Conservation (phyloP, 2,888 invertebrate species). For the Agonum fuliginosum region DNA sequence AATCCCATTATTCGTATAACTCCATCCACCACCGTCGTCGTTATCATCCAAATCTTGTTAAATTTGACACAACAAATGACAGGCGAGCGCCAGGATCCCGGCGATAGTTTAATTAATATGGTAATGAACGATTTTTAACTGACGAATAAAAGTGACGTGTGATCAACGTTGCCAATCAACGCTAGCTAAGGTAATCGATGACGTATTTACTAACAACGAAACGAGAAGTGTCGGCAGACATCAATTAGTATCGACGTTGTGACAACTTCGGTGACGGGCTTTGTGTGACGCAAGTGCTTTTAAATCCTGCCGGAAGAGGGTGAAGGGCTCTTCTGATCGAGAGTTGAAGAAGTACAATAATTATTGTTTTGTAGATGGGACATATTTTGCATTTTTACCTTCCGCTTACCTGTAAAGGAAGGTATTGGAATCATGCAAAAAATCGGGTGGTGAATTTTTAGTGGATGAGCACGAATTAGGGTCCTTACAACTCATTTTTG, state of each 20-base stretch:
- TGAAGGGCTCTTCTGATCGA: not conserved
- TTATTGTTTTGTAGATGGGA: slow-evolving; percentile 2
- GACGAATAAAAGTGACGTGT: slow-evolving; percentile 39
- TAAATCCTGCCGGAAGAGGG: slow-evolving; percentile 29
- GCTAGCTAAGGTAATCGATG: slow-evolving; percentile 52
- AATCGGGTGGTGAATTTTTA: no score
- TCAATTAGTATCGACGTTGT: slow-evolving; percentile 57
- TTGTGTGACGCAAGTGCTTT: slow-evolving; percentile 41
- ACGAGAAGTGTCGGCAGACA: slow-evolving; percentile 38
- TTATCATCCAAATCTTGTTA: slow-evolving; percentile 5
- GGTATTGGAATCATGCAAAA: no score
- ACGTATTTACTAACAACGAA: slow-evolving; percentile 30
- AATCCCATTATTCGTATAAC: not conserved
- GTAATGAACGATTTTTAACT: slow-evolving; percentile 32
- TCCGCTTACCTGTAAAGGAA: no score
- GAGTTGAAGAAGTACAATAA: not conserved
- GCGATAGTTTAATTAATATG: slow-evolving; percentile 47
- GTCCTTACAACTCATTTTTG: no score
- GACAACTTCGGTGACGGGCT: slow-evolving; percentile 39
- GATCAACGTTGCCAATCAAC: slow-evolving; percentile 17
- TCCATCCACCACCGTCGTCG: no score
- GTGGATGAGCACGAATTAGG: no score
- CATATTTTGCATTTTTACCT: no score
- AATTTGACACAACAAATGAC: slow-evolving; percentile 6
- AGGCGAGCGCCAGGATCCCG: not conserved